Percentiles rank a stretch among this genome's conserved stretches.
These are phyloP conservation scores for Coregonus clupeaformis DNA, from an alignment of 2,113 vertebrate species.

Conservation along the genomic window DNA sequence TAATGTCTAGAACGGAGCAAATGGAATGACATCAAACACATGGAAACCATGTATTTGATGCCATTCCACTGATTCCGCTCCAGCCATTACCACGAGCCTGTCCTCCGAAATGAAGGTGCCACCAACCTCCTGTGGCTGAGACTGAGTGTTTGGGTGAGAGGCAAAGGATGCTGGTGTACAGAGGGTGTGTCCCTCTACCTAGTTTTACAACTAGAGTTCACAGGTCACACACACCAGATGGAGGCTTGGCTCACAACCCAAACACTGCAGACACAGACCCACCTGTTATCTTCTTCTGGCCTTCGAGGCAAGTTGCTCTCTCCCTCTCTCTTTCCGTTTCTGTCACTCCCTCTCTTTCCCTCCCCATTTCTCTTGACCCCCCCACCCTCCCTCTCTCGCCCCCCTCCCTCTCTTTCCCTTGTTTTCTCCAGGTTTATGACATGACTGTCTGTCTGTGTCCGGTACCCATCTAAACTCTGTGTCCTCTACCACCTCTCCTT, in stretches of 20 bases:
- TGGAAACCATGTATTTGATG: no score
- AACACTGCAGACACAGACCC: no score
- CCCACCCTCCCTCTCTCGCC: background rate
- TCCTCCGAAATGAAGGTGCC: no score
- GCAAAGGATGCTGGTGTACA: constrained; percentile 1
- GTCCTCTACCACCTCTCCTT: constrained; percentile 33
- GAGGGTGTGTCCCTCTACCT: background rate
- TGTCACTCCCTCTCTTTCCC: background rate
- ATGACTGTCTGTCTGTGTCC: background rate
- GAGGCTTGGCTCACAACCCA: no score
- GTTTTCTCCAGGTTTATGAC: constrained; percentile 9
- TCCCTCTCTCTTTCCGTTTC: background rate
- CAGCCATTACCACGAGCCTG: background rate
- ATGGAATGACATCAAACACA: no score
- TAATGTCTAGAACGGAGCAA: no score
- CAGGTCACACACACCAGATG: no score
- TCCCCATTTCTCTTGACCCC: background rate
- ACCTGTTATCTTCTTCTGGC: constrained; percentile 48
- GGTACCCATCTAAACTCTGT: constrained; percentile 34
- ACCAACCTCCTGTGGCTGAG: background rate
- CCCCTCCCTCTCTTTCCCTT: background rate
- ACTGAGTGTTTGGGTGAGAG: background rate
- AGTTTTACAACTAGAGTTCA: background rate
- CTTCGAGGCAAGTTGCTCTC: background rate
- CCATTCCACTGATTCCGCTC: background rate